Base-by-base conservation (phyloP, 2,888 invertebrate species). In the Phanerotoma sp. region DNA sequence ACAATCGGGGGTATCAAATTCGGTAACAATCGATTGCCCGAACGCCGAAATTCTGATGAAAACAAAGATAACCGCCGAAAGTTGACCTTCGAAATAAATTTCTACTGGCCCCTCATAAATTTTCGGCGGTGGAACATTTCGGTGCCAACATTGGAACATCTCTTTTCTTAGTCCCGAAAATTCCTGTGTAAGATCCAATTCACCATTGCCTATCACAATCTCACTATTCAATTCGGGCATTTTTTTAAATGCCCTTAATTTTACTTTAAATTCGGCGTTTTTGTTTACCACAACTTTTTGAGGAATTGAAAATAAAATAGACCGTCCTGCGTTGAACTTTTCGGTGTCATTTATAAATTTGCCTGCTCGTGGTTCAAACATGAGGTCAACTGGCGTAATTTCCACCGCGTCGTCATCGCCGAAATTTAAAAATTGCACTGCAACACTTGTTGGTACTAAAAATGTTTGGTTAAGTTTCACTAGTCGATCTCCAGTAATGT, bases 41-140 rank as follows among this genome's bases (percentile, higher is more conserved):
- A 85, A 86, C 58, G 84, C 84, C 1, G 86, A 85, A 71, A 87
- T 81, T 10, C 86, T 79, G 15, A 84, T 78, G 71, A 83, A 85
- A 69, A 85, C 80, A 2, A 79, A 68, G 4, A 86, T 78, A 58
- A 79, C 79, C 1, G 86, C 86, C 6, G 82, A 78, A 25, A 75
- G 69, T 0, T 69, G 63, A 0, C 78, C 78, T 32, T 80, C 79
- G 16, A 77, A 79, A 7, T 74, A 67, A 2, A 86, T 73, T 11
- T 80, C 79, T 57, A 85, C 83, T 1, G 80, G 77, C 60, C 84
- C 86, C 65, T 86, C 85, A 35, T 84, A 73, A 1, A 81, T 81
- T 72, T 86, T 83, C 0, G 72, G 62, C 0, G 69, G 69, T 3
- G 70, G 67, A 9, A 63, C 20, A 45, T 60, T 53, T 9, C 50